These are phyloP conservation scores for Toxostoma redivivum DNA, from an alignment of 2,113 vertebrate genomes.

Conservation along the genomic window DNA sequence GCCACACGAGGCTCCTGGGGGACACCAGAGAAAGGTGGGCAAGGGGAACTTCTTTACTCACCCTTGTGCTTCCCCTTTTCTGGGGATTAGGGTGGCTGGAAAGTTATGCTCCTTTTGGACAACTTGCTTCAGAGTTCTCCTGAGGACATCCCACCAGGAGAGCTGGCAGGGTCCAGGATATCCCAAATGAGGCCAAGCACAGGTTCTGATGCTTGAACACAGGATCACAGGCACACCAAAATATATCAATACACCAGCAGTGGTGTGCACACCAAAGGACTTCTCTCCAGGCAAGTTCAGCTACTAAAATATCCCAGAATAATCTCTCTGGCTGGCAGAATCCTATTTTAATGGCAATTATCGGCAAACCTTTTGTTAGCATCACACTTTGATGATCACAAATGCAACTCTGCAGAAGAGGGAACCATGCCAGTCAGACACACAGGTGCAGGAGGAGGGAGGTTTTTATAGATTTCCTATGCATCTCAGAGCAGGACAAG, in stretches of 20 bases:
- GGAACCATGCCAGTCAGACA: not conserved
- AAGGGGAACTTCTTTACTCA: not conserved
- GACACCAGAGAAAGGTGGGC: not conserved
- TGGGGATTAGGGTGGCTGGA: not conserved
- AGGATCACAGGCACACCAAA: not conserved
- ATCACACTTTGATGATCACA: not conserved
- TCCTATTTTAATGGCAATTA: not conserved
- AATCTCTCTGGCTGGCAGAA: not conserved
- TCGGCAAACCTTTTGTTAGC: not conserved
- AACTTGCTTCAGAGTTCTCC: not conserved
- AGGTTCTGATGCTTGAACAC: not conserved
- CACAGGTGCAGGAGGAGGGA: not conserved
- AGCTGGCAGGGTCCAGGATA: accelerated
- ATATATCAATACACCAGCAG: accelerated
- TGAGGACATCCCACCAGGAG: not conserved
- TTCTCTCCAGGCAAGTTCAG: not conserved
- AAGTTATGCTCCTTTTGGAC: not conserved
- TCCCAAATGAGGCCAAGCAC: accelerated
- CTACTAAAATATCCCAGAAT: not conserved
- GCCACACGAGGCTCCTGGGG: not conserved
- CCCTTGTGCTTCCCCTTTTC: not conserved
- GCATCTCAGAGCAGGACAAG: not conserved
- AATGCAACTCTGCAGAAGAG: not conserved
- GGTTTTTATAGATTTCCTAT: not conserved
- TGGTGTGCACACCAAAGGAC: not conserved